Base-by-base conservation (phyloP, 2,113 vertebrate genomes). In the Microtus ochrogaster region DNA sequence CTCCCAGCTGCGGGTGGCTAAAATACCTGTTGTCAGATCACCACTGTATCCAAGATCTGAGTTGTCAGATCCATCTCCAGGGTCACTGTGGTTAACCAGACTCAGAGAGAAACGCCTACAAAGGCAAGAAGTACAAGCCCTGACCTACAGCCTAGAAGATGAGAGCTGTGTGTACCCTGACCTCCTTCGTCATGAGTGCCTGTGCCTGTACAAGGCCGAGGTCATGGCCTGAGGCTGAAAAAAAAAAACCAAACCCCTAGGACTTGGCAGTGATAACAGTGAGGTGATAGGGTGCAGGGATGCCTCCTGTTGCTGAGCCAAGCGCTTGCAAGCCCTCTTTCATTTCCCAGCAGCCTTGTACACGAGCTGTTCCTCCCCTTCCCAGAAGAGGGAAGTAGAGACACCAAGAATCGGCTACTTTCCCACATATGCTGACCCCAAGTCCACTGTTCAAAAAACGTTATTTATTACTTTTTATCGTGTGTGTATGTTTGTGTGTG, bases 311-410 rank as follows among this genome's bases (percentile, higher is more conserved):
- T 86, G 77, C 39, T 61, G 78, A 94, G 22, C 33, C 58, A 52
- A 91, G 19, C 26, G 19, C 41, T 19, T 72, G 13, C 52, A 16
- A 73, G 17, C 30, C 26, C 39, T 81, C 28, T 90, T n/a, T 95
- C 39, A 5, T 88, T 79, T 90, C 24, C 83, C 7, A 66, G 61
- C 76, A 86, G 3, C 17, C 26, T 36, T 72, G 36, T 72, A 17
- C 22, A 49, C 24, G 30, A 58, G 14, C 21, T 70, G 11, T n/a
- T 86, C 63, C 8, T 52, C 41, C 47, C 39, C 63, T 91, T 96
- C 44, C 58, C 78, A 76, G 82, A 96, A 91, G 72, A 87, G 89
- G 55, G 74, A 91, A 66, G 66, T 72, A 55, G 89, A 83, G 63
- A 74, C 68, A 81, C 61, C 63, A 66, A 52, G 28, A 89, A 68